Evolutionary conservation across 2,888 invertebrate genomes (phyloP).

Genomic region (Tachina grossa): DNA sequence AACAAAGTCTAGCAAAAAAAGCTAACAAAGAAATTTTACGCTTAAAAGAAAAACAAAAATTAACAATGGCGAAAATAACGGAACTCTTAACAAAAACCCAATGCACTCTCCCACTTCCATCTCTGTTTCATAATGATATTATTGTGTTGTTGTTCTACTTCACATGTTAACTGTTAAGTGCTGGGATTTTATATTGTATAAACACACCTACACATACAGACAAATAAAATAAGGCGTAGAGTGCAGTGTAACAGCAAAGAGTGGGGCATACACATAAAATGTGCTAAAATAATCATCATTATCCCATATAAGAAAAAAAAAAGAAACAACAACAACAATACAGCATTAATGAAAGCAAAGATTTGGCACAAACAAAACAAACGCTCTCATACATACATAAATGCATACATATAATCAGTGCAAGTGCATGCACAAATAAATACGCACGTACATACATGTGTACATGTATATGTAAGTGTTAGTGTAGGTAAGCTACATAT

Average conservation of each 20-base stretch:
- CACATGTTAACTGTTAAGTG: conserved; percentile 62
- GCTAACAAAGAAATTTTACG: conserved; percentile 25
- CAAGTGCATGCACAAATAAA: conserved; percentile 10
- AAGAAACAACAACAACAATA: conserved; percentile 10
- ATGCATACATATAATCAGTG: conserved; percentile 7
- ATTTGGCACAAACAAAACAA: conserved; percentile 42
- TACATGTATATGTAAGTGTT: neutral
- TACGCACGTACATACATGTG: neutral
- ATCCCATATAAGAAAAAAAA: neutral
- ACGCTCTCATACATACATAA: neutral
- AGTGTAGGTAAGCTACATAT: neutral
- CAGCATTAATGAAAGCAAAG: conserved; percentile 48
- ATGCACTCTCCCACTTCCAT: neutral
- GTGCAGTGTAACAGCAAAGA: neutral
- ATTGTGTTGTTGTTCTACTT: conserved; percentile 27
- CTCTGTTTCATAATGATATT: conserved; percentile 8
- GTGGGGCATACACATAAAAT: neutral
- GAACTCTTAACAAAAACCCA: conserved; percentile 51
- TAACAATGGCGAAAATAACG: conserved; percentile 63
- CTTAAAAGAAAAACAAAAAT: conserved; percentile 27
- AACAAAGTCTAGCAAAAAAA: conserved; percentile 49
- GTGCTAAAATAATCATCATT: conserved; percentile 47
- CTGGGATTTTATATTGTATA: conserved; percentile 13
- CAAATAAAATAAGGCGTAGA: neutral
- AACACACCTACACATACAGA: neutral